These are phyloP conservation scores for Centropristis striata DNA, from an alignment of 2,113 vertebrate genomes.

Conservation along the genomic window DNA sequence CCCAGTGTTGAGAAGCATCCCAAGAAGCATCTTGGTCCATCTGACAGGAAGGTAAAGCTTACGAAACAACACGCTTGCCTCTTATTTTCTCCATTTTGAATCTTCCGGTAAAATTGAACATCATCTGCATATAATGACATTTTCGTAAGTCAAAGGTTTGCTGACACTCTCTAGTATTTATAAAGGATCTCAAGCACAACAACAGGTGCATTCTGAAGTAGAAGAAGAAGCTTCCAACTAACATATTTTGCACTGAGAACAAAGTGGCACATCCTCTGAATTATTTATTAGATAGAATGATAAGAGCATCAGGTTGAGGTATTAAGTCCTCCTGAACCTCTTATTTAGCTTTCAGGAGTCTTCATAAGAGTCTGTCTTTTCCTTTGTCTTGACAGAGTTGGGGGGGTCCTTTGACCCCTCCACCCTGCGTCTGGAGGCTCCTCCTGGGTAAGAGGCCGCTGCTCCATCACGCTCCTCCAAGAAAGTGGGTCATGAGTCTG, in stretches of 20 bases:
- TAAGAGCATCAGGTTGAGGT: slow-evolving; percentile 70
- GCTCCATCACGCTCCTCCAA: slow-evolving; percentile 79
- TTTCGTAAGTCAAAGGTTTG: not conserved
- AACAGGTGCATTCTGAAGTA: slow-evolving; percentile 18
- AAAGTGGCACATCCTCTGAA: slow-evolving; percentile 46
- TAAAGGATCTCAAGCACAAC: not conserved
- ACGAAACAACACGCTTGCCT: not conserved
- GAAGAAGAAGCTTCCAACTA: not conserved
- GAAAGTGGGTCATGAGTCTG: slow-evolving; percentile 88
- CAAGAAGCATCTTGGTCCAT: slow-evolving; percentile 11
- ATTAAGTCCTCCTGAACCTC: slow-evolving; percentile 65
- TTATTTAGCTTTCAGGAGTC: slow-evolving; percentile 65
- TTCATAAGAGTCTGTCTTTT: slow-evolving; percentile 69
- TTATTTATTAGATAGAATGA: slow-evolving; percentile 52
- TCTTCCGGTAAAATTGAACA: slow-evolving; percentile 5
- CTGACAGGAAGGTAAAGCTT: slow-evolving; percentile 17
- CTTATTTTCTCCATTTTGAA: not conserved
- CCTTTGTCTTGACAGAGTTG: slow-evolving; percentile 70
- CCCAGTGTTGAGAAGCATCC: slow-evolving; percentile 9
- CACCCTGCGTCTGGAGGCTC: slow-evolving; percentile 76
- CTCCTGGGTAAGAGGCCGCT: slow-evolving; percentile 67
- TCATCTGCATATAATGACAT: slow-evolving; percentile 27
- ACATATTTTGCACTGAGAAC: not conserved
- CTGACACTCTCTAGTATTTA: not conserved
- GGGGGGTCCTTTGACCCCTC: slow-evolving; percentile 39